Evolutionary conservation across 2,113 vertebrate species (phyloP).

Genomic region (Ammodramus savannarum): DNA sequence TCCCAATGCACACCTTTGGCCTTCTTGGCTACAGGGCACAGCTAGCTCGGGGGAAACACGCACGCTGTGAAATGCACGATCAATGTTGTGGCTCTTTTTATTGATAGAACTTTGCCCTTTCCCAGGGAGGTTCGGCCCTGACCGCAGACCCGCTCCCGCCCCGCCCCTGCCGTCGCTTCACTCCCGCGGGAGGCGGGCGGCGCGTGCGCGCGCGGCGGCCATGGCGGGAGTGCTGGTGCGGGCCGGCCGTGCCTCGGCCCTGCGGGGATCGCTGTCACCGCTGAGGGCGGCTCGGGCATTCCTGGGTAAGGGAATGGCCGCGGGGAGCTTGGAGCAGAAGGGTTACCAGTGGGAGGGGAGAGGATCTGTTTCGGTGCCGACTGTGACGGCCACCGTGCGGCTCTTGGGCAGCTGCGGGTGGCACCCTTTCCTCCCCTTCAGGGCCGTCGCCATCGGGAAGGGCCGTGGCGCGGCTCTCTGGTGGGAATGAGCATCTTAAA

Average conservation of each 20-base stretch:
- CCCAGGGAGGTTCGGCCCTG: fast-evolving
- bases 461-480: not conserved
- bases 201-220: not conserved
- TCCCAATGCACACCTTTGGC: not conserved
- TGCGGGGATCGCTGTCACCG: not conserved
- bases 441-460: fast-evolving
- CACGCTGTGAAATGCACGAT: fast-evolving
- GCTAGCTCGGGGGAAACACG: not conserved
- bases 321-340: not conserved
- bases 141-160: fast-evolving
- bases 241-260: fast-evolving
- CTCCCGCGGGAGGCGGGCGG: not conserved
- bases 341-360: not conserved
- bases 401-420: not conserved
- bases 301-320: not conserved
- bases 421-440: fast-evolving
- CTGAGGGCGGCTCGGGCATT: not conserved
- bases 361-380: not conserved
- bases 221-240: not conserved
- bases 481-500: fast-evolving
- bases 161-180: not conserved
- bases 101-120: fast-evolving
- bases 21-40: not conserved
- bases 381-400: not conserved
- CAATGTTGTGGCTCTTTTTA: fast-evolving